These are phyloP conservation scores for Lepus americanus DNA, from an alignment of 2,113 vertebrate genomes.

Conservation along the genomic window DNA sequence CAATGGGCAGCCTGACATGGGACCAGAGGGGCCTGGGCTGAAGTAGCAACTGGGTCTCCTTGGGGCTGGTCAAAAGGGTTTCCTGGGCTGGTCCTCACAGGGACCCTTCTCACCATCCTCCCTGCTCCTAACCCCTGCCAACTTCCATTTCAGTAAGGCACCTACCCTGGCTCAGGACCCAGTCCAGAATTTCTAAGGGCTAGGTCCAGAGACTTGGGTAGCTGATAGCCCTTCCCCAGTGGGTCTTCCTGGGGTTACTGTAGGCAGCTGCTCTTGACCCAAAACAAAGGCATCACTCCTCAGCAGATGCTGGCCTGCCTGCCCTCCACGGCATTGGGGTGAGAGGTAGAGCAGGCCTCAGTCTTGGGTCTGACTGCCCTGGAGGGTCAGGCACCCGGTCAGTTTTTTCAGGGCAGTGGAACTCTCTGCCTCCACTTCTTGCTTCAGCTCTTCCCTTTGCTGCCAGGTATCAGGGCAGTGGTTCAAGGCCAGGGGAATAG, in stretches of 20 bases:
- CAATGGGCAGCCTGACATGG: neutral
- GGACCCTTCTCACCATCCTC: constrained; percentile 28
- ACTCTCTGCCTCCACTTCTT: constrained; percentile 30
- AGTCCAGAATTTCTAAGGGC: constrained; percentile 31
- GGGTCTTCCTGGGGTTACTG: neutral
- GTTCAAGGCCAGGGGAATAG: neutral
- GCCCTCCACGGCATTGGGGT: neutral
- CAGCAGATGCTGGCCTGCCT: neutral
- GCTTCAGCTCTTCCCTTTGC: constrained; percentile 57
- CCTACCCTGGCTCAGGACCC: constrained; percentile 2
- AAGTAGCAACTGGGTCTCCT: constrained; percentile 33
- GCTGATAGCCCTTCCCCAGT: constrained; percentile 39
- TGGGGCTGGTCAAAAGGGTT: constrained; percentile 44
- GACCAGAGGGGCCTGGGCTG: constrained; percentile 17
- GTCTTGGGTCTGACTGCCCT: neutral
- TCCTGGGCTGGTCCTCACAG: constrained; percentile 59
- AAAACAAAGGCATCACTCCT: constrained; percentile 52
- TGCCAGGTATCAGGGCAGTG: neutral
- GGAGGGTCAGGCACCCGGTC: neutral
- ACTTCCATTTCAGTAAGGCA: constrained; percentile 8
- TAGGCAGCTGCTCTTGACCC: constrained; percentile 53
- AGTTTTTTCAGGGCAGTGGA: neutral
- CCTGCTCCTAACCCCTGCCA: constrained; percentile 6
- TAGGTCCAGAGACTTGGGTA: neutral
- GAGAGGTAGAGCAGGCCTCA: neutral